These are phyloP conservation scores for Cyclopterus lumpus DNA, from an alignment of 2,797 vertebrate genomes.

Conservation along the genomic window DNA sequence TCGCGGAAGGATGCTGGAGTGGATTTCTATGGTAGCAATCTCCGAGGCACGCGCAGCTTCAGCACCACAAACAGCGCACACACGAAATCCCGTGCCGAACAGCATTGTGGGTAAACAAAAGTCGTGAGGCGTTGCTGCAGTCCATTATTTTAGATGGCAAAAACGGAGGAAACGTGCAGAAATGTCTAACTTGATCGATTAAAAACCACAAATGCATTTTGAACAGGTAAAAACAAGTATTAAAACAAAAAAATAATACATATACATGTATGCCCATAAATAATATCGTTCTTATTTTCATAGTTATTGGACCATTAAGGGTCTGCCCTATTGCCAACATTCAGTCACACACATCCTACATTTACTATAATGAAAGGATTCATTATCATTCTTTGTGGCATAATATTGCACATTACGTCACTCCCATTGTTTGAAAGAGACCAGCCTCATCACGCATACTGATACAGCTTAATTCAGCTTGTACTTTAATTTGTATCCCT, in stretches of 20 bases:
- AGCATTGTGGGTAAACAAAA: constrained; percentile 85
- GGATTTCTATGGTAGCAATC: constrained; percentile 61
- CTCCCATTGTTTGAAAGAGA: constrained; percentile 7
- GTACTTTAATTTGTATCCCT: background rate
- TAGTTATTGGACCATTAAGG: background rate
- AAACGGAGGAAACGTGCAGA: constrained; percentile 13
- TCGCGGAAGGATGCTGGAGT: constrained; percentile 72
- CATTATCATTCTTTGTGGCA: background rate
- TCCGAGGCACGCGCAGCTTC: constrained; percentile 84
- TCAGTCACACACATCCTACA: background rate
- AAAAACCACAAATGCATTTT: background rate
- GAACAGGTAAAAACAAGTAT: background rate
- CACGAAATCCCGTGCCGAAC: constrained; percentile 66
- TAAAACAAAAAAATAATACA: background rate
- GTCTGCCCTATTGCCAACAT: background rate
- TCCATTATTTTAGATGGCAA: constrained; percentile 35
- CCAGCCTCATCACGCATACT: background rate
- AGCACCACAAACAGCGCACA: constrained; percentile 87
- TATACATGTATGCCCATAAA: background rate
- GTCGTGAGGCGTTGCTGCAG: constrained; percentile 81
- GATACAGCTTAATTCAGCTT: background rate
- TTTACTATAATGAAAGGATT: constrained; percentile 1
- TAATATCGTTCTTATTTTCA: background rate
- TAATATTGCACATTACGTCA: constrained; percentile 35
- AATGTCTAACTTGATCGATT: background rate